Conservation (phyloP, 2,888 invertebrate genomes). For the Lathronympha strigana region DNA sequence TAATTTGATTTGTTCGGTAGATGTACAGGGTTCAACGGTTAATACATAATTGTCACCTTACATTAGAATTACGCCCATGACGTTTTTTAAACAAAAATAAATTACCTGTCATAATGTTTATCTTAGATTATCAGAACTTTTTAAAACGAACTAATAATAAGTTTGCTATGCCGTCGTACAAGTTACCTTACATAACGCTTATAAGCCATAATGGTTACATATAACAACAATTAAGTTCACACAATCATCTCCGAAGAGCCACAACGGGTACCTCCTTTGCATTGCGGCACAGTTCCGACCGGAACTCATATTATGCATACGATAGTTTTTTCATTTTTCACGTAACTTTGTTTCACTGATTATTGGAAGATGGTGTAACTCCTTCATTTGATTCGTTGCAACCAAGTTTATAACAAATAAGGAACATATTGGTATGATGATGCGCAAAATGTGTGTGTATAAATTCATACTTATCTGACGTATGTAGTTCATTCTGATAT, state of each 20-base stretch:
- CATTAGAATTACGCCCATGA: no score
- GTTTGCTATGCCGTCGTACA: no score
- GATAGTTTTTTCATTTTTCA: constrained; percentile 2
- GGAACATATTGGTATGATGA: neutral
- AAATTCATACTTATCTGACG: no score
- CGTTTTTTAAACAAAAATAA: no score
- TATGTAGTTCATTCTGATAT: no score
- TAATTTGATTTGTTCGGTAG: no score
- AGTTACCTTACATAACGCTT: neutral
- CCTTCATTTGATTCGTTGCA: neutral
- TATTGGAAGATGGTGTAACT: constrained; percentile 2
- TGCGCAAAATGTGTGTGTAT: neutral
- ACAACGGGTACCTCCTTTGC: constrained; percentile 25
- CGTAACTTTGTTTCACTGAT: constrained; percentile 9
- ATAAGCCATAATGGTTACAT: constrained; percentile 3
- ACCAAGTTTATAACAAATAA: constrained; percentile 2
- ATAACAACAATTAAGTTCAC: constrained; percentile 34
- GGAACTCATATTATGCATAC: neutral
- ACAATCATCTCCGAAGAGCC: constrained; percentile 12
- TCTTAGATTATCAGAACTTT: no score
- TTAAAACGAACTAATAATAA: neutral
- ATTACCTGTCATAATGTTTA: no score
- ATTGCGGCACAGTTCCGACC: constrained; percentile 26
- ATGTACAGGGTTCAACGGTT: no score
- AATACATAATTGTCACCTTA: no score